These are phyloP conservation scores for Peromyscus polionotus DNA, from an alignment of 2,113 vertebrate genomes.

Conservation along the genomic window DNA sequence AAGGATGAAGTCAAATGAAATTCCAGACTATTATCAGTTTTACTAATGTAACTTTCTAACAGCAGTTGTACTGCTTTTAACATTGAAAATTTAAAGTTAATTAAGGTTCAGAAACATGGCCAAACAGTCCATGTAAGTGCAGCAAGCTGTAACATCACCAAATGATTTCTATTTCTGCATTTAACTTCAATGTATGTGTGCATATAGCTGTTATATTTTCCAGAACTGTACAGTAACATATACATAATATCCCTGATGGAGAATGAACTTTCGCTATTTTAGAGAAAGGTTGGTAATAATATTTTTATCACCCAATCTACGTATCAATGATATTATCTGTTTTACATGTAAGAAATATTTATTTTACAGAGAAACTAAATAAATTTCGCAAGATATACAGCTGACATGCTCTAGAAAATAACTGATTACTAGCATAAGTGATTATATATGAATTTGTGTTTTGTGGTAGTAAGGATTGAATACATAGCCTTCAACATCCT, in stretches of 20 bases:
- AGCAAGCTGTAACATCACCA: conserved; percentile 3
- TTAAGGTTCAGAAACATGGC: conserved; percentile 4
- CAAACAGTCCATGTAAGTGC: neutral
- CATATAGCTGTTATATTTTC: neutral
- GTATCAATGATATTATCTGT: neutral
- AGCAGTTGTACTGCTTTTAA: neutral
- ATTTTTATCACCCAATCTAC: conserved; percentile 9
- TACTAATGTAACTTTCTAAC: neutral
- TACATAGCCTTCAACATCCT: neutral
- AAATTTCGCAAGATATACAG: neutral
- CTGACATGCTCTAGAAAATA: conserved; percentile 18
- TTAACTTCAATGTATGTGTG: neutral
- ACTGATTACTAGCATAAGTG: neutral
- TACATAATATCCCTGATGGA: conserved; percentile 9
- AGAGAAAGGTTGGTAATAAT: neutral
- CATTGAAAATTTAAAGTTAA: neutral
- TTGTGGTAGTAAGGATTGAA: neutral
- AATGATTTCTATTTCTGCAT: conserved; percentile 17
- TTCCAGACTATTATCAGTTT: neutral
- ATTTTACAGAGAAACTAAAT: conserved; percentile 44
- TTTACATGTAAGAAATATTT: conserved; percentile 28
- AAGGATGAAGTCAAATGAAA: neutral
- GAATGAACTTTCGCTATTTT: neutral
- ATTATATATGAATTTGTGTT: neutral
- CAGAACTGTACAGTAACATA: neutral